Evolutionary conservation across 2,113 vertebrate species (phyloP).

Genomic region (Balaeniceps rex): DNA sequence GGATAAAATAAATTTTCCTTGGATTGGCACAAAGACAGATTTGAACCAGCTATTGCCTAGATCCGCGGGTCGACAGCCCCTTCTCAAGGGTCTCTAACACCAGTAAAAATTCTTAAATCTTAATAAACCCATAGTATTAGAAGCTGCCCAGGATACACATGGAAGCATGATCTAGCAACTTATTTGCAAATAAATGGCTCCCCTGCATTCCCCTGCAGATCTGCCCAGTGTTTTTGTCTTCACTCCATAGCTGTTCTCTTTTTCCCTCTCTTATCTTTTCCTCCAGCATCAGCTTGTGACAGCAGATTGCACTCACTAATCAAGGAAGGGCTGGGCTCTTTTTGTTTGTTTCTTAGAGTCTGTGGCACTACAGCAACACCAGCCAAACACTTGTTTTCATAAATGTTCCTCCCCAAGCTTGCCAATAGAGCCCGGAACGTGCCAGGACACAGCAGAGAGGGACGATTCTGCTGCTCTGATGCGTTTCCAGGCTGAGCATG

Average conservation of each 20-base stretch:
- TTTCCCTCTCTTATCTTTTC: background rate
- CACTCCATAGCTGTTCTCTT: background rate
- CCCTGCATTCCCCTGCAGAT: background rate
- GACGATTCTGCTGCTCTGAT: background rate
- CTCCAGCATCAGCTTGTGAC: background rate
- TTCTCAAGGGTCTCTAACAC: background rate
- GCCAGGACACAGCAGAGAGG: slow-evolving; percentile 1
- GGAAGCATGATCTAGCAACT: background rate
- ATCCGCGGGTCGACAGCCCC: background rate
- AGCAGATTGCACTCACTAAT: background rate
- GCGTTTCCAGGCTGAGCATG: accelerated
- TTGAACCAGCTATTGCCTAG: background rate
- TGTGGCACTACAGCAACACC: background rate
- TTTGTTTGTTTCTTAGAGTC: background rate
- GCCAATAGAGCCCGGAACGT: background rate
- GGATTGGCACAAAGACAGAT: background rate
- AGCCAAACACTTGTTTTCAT: background rate
- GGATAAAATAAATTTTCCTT: background rate
- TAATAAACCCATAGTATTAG: background rate
- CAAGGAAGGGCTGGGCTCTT: background rate
- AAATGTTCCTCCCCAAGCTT: background rate
- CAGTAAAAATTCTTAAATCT: background rate
- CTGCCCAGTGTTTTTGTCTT: background rate
- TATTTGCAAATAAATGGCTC: background rate
- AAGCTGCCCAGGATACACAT: background rate